Evolutionary conservation across 1,140 invertebrate genomes (phyloP).

Genomic region (Argopecten irradians): DNA sequence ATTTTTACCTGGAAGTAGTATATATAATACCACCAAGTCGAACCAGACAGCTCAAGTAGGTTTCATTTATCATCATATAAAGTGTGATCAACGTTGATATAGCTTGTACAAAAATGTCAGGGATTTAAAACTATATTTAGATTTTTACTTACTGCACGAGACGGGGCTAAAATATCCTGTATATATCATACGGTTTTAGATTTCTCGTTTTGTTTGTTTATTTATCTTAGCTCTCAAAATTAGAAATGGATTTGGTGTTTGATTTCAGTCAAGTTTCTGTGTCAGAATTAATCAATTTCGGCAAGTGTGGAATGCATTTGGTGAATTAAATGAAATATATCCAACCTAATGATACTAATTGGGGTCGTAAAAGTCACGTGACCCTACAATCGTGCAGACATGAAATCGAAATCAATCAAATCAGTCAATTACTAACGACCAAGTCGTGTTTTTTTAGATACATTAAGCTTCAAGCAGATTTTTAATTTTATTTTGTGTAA

Average conservation of each 20-base stretch:
- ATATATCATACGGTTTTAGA: background rate
- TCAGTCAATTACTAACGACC: background rate
- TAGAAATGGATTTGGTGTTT: background rate
- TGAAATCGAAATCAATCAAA: background rate
- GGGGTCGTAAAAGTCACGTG: background rate
- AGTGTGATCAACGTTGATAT: background rate
- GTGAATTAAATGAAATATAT: background rate
- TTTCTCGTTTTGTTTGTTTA: background rate
- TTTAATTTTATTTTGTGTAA: too few relatives aligned
- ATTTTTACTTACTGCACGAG: background rate
- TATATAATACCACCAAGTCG: background rate
- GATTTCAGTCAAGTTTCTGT: background rate
- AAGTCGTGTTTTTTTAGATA: background rate
- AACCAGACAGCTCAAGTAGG: background rate
- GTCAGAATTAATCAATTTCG: background rate
- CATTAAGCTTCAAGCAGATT: background rate
- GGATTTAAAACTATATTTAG: constrained; percentile 23
- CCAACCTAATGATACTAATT: background rate
- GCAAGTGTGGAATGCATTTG: background rate
- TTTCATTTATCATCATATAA: background rate
- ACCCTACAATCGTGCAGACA: background rate
- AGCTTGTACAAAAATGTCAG: background rate
- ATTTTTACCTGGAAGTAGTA: background rate
- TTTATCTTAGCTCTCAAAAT: background rate
- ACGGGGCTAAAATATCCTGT: background rate